Evolutionary conservation across 1,140 invertebrate genomes (phyloP).

Genomic region (Heliconius himera): DNA sequence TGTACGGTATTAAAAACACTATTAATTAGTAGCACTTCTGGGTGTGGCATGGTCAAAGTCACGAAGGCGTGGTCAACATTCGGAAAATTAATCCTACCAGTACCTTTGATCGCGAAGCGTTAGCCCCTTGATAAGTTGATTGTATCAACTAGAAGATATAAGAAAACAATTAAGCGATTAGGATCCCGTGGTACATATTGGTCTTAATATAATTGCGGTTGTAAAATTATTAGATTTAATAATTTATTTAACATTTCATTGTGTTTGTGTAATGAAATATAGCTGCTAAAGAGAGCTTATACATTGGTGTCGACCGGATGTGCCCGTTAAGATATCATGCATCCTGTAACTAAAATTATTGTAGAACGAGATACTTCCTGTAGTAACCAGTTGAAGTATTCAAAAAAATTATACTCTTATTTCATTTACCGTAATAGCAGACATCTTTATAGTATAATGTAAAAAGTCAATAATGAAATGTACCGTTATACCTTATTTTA

Average conservation of each 20-base stretch:
- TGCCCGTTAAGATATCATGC: conserved; percentile 59
- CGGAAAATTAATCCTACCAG: conserved; percentile 75
- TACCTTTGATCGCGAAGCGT: conserved; percentile 51
- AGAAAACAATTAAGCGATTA: conserved; percentile 71
- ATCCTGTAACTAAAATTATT: conserved; percentile 62
- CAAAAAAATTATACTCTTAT: background rate
- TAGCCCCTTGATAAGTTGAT: conserved; percentile 63
- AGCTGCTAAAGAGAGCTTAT: conserved; percentile 1
- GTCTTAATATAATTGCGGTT: background rate
- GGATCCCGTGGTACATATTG: conserved; percentile 49
- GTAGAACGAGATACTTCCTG: conserved; percentile 61
- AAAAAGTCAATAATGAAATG: background rate
- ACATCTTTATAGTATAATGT: background rate
- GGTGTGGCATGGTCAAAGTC: conserved; percentile 54
- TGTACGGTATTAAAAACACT: conserved; percentile 66
- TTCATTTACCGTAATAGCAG: background rate
- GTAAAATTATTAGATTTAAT: background rate
- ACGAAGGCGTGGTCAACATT: conserved; percentile 71
- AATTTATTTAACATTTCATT: background rate
- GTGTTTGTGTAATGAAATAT: background rate
- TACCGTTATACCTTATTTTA: background rate
- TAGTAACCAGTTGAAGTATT: background rate
- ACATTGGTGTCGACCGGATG: conserved; percentile 45
- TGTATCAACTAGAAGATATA: conserved; percentile 52
- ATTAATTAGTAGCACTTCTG: conserved; percentile 69